Evolutionary conservation across 1,140 invertebrate genomes (phyloP).

Genomic region (Laupala kohalensis): DNA sequence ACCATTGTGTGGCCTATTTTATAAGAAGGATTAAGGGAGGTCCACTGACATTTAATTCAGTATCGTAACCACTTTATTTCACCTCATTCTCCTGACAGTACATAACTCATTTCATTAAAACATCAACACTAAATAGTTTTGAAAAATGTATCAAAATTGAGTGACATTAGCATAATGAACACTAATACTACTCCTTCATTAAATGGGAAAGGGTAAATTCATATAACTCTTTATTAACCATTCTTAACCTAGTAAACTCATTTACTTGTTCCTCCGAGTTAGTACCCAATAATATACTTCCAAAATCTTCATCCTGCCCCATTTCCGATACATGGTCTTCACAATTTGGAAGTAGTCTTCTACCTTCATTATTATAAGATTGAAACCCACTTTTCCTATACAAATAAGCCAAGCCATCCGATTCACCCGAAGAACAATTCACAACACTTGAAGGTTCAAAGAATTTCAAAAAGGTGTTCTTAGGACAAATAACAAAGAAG

Average conservation of each 20-base stretch:
- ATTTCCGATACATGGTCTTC: neutral
- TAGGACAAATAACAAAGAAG: slow-evolving; percentile 36
- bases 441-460: slow-evolving; percentile 30
- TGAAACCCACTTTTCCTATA: neutral
- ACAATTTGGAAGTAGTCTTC: neutral
- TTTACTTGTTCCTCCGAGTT: neutral
- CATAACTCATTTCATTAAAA: too few species aligned
- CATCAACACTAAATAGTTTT: neutral
- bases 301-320: neutral
- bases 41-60: too few species aligned
- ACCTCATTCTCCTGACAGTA: too few species aligned
- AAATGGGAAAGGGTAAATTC: neutral
- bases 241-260: neutral
- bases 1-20: too few species aligned
- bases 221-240: slow-evolving; percentile 6
- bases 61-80: too few species aligned
- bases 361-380: neutral
- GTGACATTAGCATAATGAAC: neutral
- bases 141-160: neutral
- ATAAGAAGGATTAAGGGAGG: too few species aligned
- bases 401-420: neutral
- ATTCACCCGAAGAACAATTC: slow-evolving; percentile 25
- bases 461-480: slow-evolving; percentile 28
- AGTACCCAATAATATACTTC: neutral
- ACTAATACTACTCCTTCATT: neutral